Percentiles rank a stretch among this genome's conserved stretches.
phyloP scores from a whole-genome alignment of 2,113 vertebrate genomes.

The Tympanuchus pallidicinctus region DNA sequence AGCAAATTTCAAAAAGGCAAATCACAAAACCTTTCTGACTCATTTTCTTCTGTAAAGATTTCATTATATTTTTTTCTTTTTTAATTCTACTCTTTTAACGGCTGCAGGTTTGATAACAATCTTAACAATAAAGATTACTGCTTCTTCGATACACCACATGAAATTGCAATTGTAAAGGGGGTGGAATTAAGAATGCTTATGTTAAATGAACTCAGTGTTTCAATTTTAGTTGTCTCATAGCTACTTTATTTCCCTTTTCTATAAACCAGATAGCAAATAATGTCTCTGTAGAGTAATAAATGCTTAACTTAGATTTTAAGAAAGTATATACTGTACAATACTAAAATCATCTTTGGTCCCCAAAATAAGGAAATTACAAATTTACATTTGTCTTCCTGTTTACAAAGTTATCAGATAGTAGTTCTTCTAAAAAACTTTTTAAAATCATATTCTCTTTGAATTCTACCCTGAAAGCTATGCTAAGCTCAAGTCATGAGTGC shows the following conservation, averaged over 20 bases:
- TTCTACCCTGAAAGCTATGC: slow-evolving; percentile 8
- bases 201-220: neutral
- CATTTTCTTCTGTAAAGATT: neutral
- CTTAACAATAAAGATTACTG: neutral
- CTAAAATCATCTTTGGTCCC: slow-evolving; percentile 51
- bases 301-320: slow-evolving; percentile 18
- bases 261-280: neutral
- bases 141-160: neutral
- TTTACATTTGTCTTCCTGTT: neutral
- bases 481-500: neutral
- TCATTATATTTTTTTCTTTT: neutral
- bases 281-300: slow-evolving; percentile 4
- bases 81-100: neutral
- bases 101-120: neutral
- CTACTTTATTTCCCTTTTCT: neutral
- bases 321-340: slow-evolving; percentile 31
- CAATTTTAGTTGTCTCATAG: neutral
- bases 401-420: neutral
- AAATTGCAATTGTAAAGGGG: neutral
- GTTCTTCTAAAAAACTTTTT: neutral
- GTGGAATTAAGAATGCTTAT: neutral
- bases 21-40: neutral
- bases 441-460: neutral
- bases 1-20: neutral
- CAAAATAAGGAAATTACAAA: slow-evolving; percentile 19